Evolutionary conservation across 2,113 vertebrate species (phyloP), one percentile per base, ranked within the genome.

Genomic region (Rhinolophus ferrumequinum): DNA sequence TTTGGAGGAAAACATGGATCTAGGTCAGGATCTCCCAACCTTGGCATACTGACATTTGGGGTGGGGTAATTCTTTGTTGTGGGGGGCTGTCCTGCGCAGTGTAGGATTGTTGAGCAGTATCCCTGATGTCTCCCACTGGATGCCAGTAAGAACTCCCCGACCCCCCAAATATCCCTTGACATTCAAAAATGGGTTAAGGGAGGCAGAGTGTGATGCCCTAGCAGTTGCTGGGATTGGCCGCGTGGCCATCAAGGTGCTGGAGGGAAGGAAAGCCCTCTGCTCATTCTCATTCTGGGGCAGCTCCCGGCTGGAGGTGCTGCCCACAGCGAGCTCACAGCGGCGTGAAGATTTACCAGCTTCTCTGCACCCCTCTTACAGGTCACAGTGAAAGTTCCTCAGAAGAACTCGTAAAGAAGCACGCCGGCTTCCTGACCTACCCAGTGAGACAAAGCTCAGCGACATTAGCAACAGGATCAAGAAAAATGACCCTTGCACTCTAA

Each of bases 381-480:
- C 97, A 99, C 99, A 0, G 97, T 99, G 79, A 99, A 99, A 97
- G 98, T 99, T 5, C 99, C 98, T 2, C 99, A 99, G 98, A 99
- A 99, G 96, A 99, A 99, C 94, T 99, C 99, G 0, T 99, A 98
- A 98, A 98, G 88, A 38, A 14, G 44, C 3, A 38, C 0, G 6
- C 69, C 24, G 2, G 8, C 41, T 8, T 66, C 67, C 54, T 58
- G 9, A 44, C 54, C 47, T 11, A 15, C 5, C 19, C 4, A 16
- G 67, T 58, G 66, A 77, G 26, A 0, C 33, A 67, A 41, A 24
- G n/a, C 22, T 97, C 90, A 22, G 41, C 6, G 41, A 0, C 0
- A 22, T 56, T 47, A 28, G 30, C 16, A 50, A 58, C 26, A 69
- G 41, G 62, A 95, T 56, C 87, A 64, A 64, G 93, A 92, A 95